phyloP scores from a whole-genome alignment of 23 tunicate genomes.

The Pegea sp. region DNA sequence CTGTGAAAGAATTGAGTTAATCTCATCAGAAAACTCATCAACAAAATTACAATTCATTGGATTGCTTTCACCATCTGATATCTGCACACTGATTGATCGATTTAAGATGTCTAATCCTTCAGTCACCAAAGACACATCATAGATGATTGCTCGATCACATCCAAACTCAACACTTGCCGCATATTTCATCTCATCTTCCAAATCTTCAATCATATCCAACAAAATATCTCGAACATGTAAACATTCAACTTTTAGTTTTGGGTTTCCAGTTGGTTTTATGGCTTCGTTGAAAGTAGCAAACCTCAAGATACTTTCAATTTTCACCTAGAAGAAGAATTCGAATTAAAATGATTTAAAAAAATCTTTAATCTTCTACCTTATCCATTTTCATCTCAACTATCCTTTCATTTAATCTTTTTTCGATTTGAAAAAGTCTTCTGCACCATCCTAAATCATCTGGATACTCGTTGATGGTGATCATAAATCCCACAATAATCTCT shows the following conservation, averaged over 20 bases:
- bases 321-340: constrained; percentile 22
- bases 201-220: constrained; percentile 70
- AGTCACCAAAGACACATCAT: constrained; percentile 8
- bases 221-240: constrained; percentile 55
- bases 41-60: constrained; percentile 53
- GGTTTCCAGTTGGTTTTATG: neutral
- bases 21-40: constrained; percentile 32
- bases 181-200: constrained; percentile 41
- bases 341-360: too few species aligned
- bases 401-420: neutral
- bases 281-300: constrained; percentile 11
- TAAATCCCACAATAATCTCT: constrained; percentile 27
- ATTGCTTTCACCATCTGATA: constrained; percentile 4
- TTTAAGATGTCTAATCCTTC: constrained; percentile 24
- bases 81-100: constrained; percentile 22
- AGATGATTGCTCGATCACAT: constrained; percentile 15
- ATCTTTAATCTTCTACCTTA: too few species aligned
- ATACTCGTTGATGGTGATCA: constrained; percentile 44
- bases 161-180: constrained; percentile 34
- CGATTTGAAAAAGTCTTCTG: neutral
- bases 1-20: constrained; percentile 22
- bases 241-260: constrained; percentile 12
- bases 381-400: constrained; percentile 9
- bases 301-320: constrained; percentile 34
- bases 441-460: too few species aligned